Conservation (phyloP, 2,113 vertebrate genomes). For the Sphaerodactylus townsendi region DNA sequence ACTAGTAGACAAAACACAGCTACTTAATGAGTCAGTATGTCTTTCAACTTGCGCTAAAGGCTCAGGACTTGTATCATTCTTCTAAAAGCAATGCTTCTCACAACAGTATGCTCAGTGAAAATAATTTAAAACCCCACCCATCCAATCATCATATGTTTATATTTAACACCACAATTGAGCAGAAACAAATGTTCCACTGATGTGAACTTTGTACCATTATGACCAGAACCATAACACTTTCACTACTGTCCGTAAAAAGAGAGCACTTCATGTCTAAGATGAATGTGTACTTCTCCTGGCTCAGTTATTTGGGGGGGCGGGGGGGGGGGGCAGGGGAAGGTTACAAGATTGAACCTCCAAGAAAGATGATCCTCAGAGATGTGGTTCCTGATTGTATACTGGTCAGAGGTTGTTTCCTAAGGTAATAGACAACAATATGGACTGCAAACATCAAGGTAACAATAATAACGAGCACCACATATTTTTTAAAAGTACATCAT, state of each 20-base stretch:
- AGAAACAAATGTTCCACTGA: conserved; percentile 36
- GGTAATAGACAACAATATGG: conserved; percentile 50
- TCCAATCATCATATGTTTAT: conserved; percentile 17
- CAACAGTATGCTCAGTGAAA: not conserved
- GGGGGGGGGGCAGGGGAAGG: no score
- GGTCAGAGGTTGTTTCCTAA: conserved; percentile 46
- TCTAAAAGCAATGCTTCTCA: not conserved
- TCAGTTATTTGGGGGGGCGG: conserved; percentile 27
- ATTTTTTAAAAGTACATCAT: conserved; percentile 27
- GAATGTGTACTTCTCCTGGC: conserved; percentile 42
- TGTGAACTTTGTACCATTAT: not conserved
- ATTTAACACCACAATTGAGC: conserved; percentile 39
- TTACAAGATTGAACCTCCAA: conserved; percentile 43
- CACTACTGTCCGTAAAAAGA: conserved; percentile 47
- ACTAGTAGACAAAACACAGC: not conserved
- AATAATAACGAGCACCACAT: not conserved
- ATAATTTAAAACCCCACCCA: not conserved
- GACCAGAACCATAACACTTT: conserved; percentile 26
- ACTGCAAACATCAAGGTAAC: conserved; percentile 17
- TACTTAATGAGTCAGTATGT: not conserved
- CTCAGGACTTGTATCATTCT: not conserved
- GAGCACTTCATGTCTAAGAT: conserved; percentile 35
- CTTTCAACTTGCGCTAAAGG: not conserved
- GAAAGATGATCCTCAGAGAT: conserved; percentile 43
- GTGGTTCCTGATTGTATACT: conserved; percentile 38